phyloP scores from a whole-genome alignment of 2,113 vertebrate genomes.

The Ahaetulla prasina region DNA sequence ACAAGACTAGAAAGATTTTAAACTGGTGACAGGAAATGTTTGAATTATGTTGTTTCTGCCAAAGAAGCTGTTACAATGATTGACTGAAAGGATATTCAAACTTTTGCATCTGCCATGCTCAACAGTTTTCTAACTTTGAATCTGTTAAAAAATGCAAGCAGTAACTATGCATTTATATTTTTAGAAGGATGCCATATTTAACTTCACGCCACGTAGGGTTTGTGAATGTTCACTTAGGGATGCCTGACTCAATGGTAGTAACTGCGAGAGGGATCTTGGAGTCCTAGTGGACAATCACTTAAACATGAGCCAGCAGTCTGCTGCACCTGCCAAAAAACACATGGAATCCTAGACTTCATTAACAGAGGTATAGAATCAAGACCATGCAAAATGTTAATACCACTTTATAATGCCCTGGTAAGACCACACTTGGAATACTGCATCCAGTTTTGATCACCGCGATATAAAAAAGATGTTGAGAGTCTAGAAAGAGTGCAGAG shows the following conservation, averaged over 20 bases:
- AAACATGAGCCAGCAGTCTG: not conserved
- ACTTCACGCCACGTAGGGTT: not conserved
- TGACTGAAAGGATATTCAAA: not conserved
- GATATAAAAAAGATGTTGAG: not conserved
- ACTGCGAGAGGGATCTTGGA: not conserved
- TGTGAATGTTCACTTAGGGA: not conserved
- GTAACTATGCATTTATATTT: not conserved
- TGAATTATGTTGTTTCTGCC: not conserved
- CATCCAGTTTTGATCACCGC: not conserved
- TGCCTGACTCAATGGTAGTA: not conserved
- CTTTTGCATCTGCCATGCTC: not conserved
- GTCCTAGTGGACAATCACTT: not conserved
- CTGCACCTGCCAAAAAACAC: not conserved
- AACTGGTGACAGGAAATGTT: not conserved
- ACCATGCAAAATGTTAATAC: not conserved
- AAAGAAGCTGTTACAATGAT: not conserved
- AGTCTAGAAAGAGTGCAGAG: not conserved
- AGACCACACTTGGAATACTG: not conserved
- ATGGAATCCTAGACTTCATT: not conserved
- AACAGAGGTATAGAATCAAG: not conserved
- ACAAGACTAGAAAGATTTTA: not conserved
- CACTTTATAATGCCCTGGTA: not conserved
- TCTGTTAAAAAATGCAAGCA: not conserved
- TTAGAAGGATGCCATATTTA: not conserved
- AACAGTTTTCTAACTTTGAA: not conserved